Evolutionary conservation across 30 jellyfish, hydroid and myxozoan genomes (phyloP), one percentile per base, ranked within the genome.

Genomic region (Nemopilema nomurai): DNA sequence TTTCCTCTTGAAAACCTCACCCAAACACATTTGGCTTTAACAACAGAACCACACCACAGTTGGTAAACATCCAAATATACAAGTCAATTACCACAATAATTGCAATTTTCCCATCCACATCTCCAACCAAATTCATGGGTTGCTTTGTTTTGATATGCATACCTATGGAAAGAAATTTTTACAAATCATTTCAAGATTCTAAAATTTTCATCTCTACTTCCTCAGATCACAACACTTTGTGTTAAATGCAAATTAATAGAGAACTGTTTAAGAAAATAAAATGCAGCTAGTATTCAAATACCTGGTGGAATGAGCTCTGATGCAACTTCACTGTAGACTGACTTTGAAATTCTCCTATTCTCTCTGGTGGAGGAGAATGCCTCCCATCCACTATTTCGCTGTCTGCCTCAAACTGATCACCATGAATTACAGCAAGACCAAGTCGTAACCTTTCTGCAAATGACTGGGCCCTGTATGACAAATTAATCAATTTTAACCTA

Each of bases 351-450:
- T 53, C 85, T 71, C 18, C 91, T 74, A 91, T 63, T 41, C 93
- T 80, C 28, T 81, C 95, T 4, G 97, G 97, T 16, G 99, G 99
- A 0, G 99, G 99, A 0, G 99, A 95, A 74, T 95, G 96, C 28
- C 99, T 63, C 20, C 99, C 99, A 90, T 95, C 99, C 52, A 97
- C 92, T 21, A 76, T 53, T 30, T 95, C 99, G 62, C 97, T 90
- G 24, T 95, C 99, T 26, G 94, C 83, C 41, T 85, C 98, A 0
- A 67, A 62, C 19, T 90, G 99, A 29, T 95, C 99, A 3, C 99
- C 99, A 79, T 95, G 99, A 62, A 95, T 96, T 3, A 95, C 99
- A 51, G 99, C 99, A 29, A 95, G 88, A 68, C 96, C 93, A 19
- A 95, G 87, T 30, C 96, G 97, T 0, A 95, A 85, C 26, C 99